Base-by-base conservation (phyloP, 2,797 vertebrate genomes). In the Jordanella pulchra region DNA sequence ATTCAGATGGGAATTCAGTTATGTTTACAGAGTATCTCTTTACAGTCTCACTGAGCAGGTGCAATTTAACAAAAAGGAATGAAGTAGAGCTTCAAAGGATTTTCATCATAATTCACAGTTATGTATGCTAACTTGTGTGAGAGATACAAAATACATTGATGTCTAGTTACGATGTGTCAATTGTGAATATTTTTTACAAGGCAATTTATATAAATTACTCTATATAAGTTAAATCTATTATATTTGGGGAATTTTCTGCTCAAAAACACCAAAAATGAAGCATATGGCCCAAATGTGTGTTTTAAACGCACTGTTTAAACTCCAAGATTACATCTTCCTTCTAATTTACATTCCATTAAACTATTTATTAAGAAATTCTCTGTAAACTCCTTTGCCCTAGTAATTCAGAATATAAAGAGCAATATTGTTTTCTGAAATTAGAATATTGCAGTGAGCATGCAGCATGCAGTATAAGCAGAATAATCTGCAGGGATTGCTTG, bases 301-400 rank as follows among this genome's bases (percentile, higher is more conserved):
- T 86, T 83, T 86, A 86, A 78, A 65, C 48, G 2, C 23, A 23
- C 32, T 67, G 58, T 23, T 13, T 63, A 14, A 25, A 63, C 47
- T 82, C 9, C 81, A 89, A 88, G 89, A 88, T 83, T 84, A 72
- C 66, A 71, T 82, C 56, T 79, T 90, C 82, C 79, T 79, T 67
- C 79, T 69, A 84, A 88, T 85, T 69, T 56, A 73, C 77, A 82
- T 70, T 56, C 64, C 50, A 67, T 32, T 67, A 75, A 61, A 50
- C 72, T n/a, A 53, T 51, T 53, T 35, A 60, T 72, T 63, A 64
- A 65, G 79, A 77, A 51, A 39, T 75, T 79, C 39, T 64, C 39
- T 28, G 21, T 47, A 6, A 13, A 50, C 63, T 61, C 44, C 35
- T 82, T 82, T 78, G 7, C 55, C 76, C 25, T 18, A 68, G 17